phyloP scores from a whole-genome alignment of 2,888 invertebrate genomes.

The Drosophila anomalata region DNA sequence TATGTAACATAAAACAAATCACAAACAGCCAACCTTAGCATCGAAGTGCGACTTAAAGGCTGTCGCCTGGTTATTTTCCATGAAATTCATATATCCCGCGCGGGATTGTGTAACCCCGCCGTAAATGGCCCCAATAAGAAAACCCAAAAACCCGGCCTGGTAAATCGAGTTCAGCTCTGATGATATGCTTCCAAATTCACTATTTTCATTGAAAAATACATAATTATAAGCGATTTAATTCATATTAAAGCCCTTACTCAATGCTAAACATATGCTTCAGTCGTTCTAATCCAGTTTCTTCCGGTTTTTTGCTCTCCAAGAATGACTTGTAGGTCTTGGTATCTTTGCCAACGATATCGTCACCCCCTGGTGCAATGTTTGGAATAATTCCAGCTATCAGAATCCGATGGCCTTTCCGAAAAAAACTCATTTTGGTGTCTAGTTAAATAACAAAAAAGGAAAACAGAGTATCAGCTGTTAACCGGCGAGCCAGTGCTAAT shows the following conservation, averaged over 20 bases:
- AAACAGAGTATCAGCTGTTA: slow-evolving; percentile 59
- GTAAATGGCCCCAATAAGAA: slow-evolving; percentile 87
- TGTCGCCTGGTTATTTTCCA: slow-evolving; percentile 90
- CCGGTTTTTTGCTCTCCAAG: slow-evolving; percentile 56
- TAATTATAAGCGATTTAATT: background rate
- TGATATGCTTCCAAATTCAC: slow-evolving; percentile 87
- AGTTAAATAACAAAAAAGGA: slow-evolving; percentile 58
- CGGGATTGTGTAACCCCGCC: slow-evolving; percentile 88
- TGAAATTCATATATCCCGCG: slow-evolving; percentile 87
- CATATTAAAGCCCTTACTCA: slow-evolving; percentile 70
- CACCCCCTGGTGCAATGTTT: slow-evolving; percentile 46
- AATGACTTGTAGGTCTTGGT: slow-evolving; percentile 80
- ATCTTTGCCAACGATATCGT: slow-evolving; percentile 71
- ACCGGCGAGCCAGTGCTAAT: slow-evolving; percentile 3
- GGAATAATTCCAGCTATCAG: slow-evolving; percentile 76
- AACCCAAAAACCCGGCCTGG: slow-evolving; percentile 86
- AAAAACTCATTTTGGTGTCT: slow-evolving; percentile 60
- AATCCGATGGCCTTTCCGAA: slow-evolving; percentile 61
- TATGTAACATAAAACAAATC: rapidly evolving
- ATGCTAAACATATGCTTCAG: slow-evolving; percentile 80
- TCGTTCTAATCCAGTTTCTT: slow-evolving; percentile 82
- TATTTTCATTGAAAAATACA: slow-evolving; percentile 66
- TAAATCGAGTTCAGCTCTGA: slow-evolving; percentile 87
- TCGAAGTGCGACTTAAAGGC: slow-evolving; percentile 87
- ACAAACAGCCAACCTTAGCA: slow-evolving; percentile 86